These are phyloP conservation scores for Hypocryptadius cinnamomeus DNA, from an alignment of 2,113 vertebrate species.

Conservation along the genomic window DNA sequence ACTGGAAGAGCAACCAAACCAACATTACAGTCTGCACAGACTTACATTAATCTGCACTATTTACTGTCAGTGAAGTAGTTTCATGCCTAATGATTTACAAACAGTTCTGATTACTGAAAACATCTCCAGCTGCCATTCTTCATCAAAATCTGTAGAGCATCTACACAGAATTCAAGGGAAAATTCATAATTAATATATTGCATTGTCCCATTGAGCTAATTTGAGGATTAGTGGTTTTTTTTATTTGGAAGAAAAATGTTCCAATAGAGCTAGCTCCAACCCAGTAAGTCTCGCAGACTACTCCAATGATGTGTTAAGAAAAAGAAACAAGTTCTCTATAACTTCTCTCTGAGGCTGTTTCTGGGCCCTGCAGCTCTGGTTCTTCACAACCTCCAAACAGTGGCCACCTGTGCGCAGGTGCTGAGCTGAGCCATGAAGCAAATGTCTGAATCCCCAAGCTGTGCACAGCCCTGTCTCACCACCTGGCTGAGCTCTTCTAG, in stretches of 20 bases:
- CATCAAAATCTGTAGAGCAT: not conserved
- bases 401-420: no score
- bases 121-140: not conserved
- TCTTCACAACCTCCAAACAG: not conserved
- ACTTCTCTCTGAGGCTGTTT: not conserved
- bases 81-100: not conserved
- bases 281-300: not conserved
- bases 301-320: not conserved
- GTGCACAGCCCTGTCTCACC: not conserved
- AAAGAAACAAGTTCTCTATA: not conserved
- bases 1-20: not conserved
- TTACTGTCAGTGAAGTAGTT: not conserved
- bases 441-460: not conserved
- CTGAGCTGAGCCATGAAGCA: not conserved
- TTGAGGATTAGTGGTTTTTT: not conserved
- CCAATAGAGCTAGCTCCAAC: not conserved
- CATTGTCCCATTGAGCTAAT: not conserved
- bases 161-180: not conserved
- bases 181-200: not conserved
- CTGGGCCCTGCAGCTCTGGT: not conserved
- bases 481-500: not conserved
- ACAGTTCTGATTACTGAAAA: not conserved
- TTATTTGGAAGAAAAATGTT: not conserved
- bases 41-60: not conserved
- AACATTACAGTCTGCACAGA: not conserved